Base-by-base conservation (phyloP, 2,113 vertebrate genomes). In the Onychostoma macrolepis region DNA sequence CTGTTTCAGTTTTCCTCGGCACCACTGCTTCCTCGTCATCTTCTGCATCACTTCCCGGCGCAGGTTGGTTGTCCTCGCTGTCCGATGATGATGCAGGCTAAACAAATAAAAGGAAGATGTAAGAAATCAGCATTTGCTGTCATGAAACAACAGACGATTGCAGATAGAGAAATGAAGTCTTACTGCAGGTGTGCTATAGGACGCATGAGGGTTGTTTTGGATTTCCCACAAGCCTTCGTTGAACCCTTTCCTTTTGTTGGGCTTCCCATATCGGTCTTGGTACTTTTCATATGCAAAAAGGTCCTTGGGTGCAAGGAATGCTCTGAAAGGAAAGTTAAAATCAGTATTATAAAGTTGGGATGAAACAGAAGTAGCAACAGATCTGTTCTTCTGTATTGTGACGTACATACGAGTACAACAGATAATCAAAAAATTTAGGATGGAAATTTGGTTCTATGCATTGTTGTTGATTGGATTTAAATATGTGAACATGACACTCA, bases 141-240 rank as follows among this genome's bases (percentile, higher is more conserved):
- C 36, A 48, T 74, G 38, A 61, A 85, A 38, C 5, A 80, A 5
- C 7, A 28, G 19, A 65, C 15, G 6, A 8, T 56, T 74, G n/a
- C 7, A 19, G 15, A 24, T 38, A 56, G 28, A 36, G 10, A 30
- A 85, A 67, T 30, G 0, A 56, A 45, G 43, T 19, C 58, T 48
- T 36, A 99, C 98, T 83, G 94, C 94, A 90, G 97, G 97, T 0
- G 96, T 96, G 4, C 94, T 99, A 94, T 99, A 99, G 90, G 97
- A 99, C 88, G 97, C 97, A 13, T 99, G 97, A n/a, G 98, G 98
- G 90, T 98, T 98, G 94, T 98, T 99, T 93, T 99, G 97, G 90
- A 99, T 99, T 92, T 99, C 98, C 97, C 98, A 99, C 91, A 99
- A 94, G 75, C 98, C 98, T 91, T 99, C 98, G 86, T 99, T 99